Evolutionary conservation across 2,113 vertebrate species (phyloP).

Genomic region (Cyphomyrus plagiostoma): DNA sequence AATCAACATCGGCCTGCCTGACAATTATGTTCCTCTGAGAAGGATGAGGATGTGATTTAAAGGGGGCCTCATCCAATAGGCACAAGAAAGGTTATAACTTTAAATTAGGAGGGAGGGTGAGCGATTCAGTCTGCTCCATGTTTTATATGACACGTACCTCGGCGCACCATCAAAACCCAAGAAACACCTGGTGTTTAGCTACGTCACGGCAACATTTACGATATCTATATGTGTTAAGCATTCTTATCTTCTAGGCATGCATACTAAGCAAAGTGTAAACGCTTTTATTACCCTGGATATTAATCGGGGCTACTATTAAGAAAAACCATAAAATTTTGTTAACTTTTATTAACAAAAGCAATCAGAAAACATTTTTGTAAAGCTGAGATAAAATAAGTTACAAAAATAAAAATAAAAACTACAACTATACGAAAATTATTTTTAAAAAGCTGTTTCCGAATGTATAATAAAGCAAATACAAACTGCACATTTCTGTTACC

Average conservation of each 20-base stretch:
- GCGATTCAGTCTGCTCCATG: neutral
- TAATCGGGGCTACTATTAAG: neutral
- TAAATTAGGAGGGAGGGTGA: slow-evolving; percentile 4
- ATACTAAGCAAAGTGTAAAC: neutral
- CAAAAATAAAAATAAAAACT: neutral
- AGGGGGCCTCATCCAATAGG: neutral
- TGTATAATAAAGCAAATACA: neutral
- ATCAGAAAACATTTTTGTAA: neutral
- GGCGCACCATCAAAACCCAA: neutral
- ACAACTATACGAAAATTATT: neutral
- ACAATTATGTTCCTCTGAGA: slow-evolving; percentile 1
- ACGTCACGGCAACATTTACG: neutral
- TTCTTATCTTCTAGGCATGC: neutral
- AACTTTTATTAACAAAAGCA: too few relatives aligned
- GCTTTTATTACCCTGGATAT: neutral
- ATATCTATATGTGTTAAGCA: neutral
- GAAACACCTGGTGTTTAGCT: neutral
- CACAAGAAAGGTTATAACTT: slow-evolving; percentile 7
- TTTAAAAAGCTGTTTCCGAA: neutral
- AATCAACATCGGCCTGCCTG: neutral
- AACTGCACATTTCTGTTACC: neutral
- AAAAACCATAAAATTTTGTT: too few relatives aligned
- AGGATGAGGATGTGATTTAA: slow-evolving; percentile 6
- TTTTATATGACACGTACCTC: neutral
- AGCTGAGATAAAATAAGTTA: neutral